These are phyloP conservation scores for Pogonomyrmex californicus DNA, from an alignment of 1,140 invertebrate species.

Conservation along the genomic window DNA sequence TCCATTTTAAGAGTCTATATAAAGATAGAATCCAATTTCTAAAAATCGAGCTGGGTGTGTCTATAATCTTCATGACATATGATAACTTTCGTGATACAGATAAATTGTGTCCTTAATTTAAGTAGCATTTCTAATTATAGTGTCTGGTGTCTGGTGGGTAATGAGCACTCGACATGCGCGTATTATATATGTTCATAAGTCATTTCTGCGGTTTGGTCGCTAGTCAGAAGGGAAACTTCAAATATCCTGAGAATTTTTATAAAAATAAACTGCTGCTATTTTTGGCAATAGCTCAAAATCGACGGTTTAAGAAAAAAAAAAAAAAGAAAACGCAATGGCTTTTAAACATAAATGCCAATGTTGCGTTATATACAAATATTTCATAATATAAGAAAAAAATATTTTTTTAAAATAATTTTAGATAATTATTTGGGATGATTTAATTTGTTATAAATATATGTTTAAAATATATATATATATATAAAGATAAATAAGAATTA, in stretches of 20 bases:
- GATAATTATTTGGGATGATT: not conserved
- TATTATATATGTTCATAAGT: not conserved
- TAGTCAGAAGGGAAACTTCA: not conserved
- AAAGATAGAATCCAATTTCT: not conserved
- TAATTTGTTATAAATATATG: not conserved
- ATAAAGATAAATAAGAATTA: not conserved
- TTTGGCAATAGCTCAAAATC: not conserved
- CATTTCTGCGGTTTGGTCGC: not conserved
- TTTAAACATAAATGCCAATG: not conserved
- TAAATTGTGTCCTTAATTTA: not conserved
- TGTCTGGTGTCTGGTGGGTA: not conserved
- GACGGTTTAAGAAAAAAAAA: not conserved
- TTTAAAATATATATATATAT: not conserved
- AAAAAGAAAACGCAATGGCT: not conserved
- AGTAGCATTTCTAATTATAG: conserved; percentile 39
- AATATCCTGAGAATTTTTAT: not conserved
- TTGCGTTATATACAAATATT: not conserved
- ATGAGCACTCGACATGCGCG: conserved; percentile 4
- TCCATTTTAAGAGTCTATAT: not conserved
- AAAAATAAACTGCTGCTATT: not conserved
- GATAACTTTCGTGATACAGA: not conserved
- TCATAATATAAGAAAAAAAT: not conserved
- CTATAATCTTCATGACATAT: not conserved
- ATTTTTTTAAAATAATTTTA: not conserved
- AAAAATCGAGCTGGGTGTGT: not conserved